phyloP scores from a whole-genome alignment of 2,113 vertebrate genomes.

The Elgaria multicarinata region DNA sequence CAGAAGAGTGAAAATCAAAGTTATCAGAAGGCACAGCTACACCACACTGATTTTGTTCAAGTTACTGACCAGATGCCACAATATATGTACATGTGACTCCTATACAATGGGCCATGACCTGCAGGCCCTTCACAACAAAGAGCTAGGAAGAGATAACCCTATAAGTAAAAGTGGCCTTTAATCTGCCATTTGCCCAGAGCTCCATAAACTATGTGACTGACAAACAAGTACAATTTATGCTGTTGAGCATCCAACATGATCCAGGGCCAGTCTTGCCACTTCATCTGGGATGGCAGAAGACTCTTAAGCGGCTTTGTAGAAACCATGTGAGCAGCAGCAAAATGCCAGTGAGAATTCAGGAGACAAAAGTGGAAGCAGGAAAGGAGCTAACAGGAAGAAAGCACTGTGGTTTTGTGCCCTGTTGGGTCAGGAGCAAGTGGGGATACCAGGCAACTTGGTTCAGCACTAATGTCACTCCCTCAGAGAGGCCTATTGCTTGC shows the following conservation, averaged over 20 bases:
- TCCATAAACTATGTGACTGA: neutral
- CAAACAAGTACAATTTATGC: neutral
- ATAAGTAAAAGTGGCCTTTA: neutral
- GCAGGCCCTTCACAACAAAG: neutral
- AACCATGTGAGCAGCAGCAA: neutral
- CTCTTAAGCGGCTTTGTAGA: neutral
- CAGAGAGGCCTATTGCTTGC: neutral
- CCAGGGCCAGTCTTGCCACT: neutral
- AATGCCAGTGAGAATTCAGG: neutral
- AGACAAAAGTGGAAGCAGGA: neutral
- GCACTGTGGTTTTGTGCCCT: neutral
- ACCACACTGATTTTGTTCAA: neutral
- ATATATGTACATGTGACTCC: neutral
- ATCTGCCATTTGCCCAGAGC: neutral
- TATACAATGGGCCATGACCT: accelerated
- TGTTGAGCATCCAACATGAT: neutral
- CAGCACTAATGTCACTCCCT: neutral
- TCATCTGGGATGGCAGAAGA: neutral
- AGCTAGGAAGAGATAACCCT: neutral
- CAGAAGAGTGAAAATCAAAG: neutral
- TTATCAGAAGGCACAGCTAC: neutral
- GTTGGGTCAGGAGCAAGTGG: neutral
- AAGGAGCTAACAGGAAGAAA: neutral
- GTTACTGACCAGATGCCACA: neutral
- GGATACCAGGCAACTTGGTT: neutral